Conservation (phyloP, 2,888 invertebrate species). For the Elmis aenea region DNA sequence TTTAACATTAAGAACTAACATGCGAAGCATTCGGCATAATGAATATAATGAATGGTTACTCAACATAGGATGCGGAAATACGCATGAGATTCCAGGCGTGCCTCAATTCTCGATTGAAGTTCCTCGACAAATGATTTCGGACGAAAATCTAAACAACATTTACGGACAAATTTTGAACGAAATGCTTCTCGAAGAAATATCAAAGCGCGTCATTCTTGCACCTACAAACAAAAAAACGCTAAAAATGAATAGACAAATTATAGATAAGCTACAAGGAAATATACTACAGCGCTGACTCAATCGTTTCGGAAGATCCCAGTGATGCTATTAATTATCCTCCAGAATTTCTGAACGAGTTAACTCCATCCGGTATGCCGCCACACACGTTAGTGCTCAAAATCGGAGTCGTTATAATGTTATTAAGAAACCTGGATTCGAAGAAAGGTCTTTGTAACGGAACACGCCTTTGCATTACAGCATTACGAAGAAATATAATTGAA, state of each 20-base stretch:
- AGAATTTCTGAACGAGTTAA: not conserved
- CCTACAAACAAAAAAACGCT: not conserved
- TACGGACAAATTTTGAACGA: no score
- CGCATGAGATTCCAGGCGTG: no score
- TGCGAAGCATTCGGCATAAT: not conserved
- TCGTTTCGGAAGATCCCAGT: not conserved
- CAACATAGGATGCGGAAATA: not conserved
- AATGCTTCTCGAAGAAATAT: not conserved
- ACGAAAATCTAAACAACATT: no score
- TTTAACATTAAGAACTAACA: not conserved
- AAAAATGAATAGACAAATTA: not conserved
- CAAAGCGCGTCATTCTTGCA: not conserved
- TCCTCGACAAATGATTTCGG: not conserved
- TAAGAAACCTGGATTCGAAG: conserved; percentile 22
- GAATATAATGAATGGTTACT: not conserved
- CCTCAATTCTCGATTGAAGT: no score
- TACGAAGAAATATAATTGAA: not conserved
- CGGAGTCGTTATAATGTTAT: conserved; percentile 24
- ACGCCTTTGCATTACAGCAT: not conserved
- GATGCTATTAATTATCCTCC: not conserved
- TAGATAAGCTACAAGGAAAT: no score
- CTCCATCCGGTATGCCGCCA: conserved; percentile 20
- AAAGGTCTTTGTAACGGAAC: conserved; percentile 26
- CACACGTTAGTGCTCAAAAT: conserved; percentile 23
- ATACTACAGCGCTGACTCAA: not conserved